phyloP scores from a whole-genome alignment of 2,113 vertebrate genomes.

The Ardeotis arabs region DNA sequence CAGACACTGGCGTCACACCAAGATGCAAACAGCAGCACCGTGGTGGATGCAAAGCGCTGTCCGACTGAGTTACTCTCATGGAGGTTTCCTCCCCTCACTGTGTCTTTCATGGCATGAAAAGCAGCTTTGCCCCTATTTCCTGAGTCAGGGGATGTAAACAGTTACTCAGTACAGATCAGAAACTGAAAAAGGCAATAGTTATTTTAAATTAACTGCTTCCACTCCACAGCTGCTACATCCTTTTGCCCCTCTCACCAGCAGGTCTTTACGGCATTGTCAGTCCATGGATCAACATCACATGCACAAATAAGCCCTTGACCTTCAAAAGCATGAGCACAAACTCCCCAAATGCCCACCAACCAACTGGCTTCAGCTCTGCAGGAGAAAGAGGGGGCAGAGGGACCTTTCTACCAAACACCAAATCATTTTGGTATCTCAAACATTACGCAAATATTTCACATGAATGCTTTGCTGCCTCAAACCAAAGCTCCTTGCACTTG shows the following conservation, averaged over 20 bases:
- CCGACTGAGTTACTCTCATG: accelerated
- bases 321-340: not conserved
- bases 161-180: not conserved
- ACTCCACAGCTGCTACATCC: not conserved
- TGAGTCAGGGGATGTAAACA: not conserved
- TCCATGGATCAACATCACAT: not conserved
- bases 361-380: not conserved
- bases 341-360: accelerated
- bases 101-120: not conserved
- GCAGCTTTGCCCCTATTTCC: not conserved
- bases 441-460: not conserved
- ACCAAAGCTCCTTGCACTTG: not conserved
- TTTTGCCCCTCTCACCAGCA: not conserved
- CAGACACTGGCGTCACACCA: accelerated
- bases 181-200: not conserved
- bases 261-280: not conserved
- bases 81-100: not conserved
- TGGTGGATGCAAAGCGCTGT: accelerated
- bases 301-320: not conserved
- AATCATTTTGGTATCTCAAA: not conserved
- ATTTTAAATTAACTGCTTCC: not conserved
- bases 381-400: not conserved
- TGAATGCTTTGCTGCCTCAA: not conserved
- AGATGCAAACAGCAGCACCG: accelerated
- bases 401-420: not conserved